Percentiles rank a stretch among this genome's conserved stretches.
phyloP scores from a whole-genome alignment of 2,888 invertebrate genomes.

The Cyrtodaria siliqua region DNA sequence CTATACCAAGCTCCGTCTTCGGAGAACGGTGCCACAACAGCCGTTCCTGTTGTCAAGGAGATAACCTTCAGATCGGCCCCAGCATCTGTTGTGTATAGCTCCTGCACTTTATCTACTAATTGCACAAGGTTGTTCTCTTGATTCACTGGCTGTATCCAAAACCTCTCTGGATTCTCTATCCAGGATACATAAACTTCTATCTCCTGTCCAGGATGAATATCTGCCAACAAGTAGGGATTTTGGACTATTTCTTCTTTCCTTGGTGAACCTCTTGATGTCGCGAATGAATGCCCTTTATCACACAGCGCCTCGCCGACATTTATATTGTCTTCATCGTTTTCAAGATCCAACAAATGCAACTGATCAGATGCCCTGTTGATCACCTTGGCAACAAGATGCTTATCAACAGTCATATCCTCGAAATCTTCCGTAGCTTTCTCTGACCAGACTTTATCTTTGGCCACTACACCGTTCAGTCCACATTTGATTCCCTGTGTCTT shows the following conservation, averaged over 20 bases:
- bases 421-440: constrained; percentile 63
- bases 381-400: constrained; percentile 63
- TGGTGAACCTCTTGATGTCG: constrained; percentile 21
- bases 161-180: constrained; percentile 69
- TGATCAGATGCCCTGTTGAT: constrained; percentile 36
- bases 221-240: constrained; percentile 57
- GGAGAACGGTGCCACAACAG: constrained; percentile 87
- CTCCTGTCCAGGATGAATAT: constrained; percentile 25
- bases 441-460: constrained; percentile 54
- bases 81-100: constrained; percentile 58
- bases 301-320: constrained; percentile 60
- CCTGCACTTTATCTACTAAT: constrained; percentile 66
- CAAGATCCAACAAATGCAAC: constrained; percentile 57
- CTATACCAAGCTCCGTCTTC: constrained; percentile 91
- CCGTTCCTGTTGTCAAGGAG: constrained; percentile 45
- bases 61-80: constrained; percentile 32
- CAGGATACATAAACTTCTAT: constrained; percentile 68
- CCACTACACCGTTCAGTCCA: constrained; percentile 61
- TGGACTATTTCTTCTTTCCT: constrained; percentile 41
- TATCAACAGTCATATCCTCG: constrained; percentile 65
- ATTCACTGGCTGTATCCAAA: constrained; percentile 71
- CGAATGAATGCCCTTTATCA: constrained; percentile 54
- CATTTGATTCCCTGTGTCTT: constrained; percentile 77
- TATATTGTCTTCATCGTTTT: constrained; percentile 57
- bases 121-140: constrained; percentile 61